Percentiles rank a stretch among this genome's conserved stretches.
These are phyloP conservation scores for Hybognathus amarus DNA, from an alignment of 2,797 vertebrate genomes.

Conservation along the genomic window DNA sequence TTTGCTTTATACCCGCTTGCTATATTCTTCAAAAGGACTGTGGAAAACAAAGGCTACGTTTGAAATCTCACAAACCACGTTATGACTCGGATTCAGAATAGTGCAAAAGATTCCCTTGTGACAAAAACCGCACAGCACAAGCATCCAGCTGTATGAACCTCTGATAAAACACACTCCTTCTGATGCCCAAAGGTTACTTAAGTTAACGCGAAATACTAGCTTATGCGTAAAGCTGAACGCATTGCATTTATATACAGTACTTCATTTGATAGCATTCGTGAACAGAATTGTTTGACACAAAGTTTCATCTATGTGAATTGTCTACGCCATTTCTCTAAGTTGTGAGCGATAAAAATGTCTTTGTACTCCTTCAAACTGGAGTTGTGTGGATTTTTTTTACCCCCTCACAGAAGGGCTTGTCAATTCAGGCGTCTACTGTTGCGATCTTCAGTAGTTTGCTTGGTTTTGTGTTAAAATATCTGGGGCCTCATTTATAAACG, in stretches of 20 bases:
- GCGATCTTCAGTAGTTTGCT: too few species aligned
- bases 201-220: neutral
- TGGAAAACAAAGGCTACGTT: neutral
- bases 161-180: neutral
- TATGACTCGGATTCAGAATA: slow-evolving; percentile 14
- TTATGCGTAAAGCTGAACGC: neutral
- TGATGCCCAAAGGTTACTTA: neutral
- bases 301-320: neutral
- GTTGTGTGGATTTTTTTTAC: neutral
- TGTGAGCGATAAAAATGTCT: neutral
- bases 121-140: neutral
- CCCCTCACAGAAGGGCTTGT: neutral
- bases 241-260: neutral
- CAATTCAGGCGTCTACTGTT: too few species aligned
- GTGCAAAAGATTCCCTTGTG: slow-evolving; percentile 4
- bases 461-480: too few species aligned
- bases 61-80: slow-evolving; percentile 4
- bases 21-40: slow-evolving; percentile 25
- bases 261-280: neutral
- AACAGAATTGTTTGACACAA: neutral
- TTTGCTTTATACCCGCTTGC: slow-evolving; percentile 12
- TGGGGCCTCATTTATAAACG: too few species aligned
- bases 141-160: slow-evolving; percentile 4
- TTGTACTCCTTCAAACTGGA: neutral
- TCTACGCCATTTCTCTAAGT: neutral